These are phyloP conservation scores for Acanthornis magna DNA, from an alignment of 2,797 vertebrate species.

Conservation along the genomic window DNA sequence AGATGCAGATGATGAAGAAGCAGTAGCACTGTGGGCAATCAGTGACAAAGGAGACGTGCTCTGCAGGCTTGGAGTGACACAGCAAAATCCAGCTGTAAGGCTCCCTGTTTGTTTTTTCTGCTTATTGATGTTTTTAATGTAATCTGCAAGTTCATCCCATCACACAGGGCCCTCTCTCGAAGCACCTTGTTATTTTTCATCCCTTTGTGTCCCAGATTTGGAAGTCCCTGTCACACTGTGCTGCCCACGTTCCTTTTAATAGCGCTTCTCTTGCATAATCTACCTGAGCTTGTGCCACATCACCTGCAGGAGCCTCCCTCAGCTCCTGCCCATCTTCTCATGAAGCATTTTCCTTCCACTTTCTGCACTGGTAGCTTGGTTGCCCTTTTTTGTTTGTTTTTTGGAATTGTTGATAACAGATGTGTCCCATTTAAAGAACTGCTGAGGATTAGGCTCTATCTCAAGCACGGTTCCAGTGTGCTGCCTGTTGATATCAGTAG, in stretches of 20 bases:
- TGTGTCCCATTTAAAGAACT: background rate
- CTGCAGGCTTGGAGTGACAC: slow-evolving; percentile 88
- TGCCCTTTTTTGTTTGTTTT: background rate
- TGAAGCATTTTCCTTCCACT: background rate
- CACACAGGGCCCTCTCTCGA: background rate
- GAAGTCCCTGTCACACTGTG: background rate
- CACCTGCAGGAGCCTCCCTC: background rate
- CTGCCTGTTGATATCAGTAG: background rate
- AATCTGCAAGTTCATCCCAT: background rate
- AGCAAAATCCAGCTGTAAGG: slow-evolving; percentile 87
- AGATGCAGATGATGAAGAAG: slow-evolving; percentile 66
- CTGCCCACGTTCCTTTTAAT: background rate
- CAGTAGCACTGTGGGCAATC: slow-evolving; percentile 90
- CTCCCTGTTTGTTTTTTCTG: background rate
- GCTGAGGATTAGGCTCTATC: background rate
- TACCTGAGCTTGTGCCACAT: background rate
- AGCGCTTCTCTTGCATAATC: background rate
- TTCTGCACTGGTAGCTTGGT: background rate
- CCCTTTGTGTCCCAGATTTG: background rate
- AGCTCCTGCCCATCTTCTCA: background rate
- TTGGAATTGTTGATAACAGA: background rate
- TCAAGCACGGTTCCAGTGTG: background rate
- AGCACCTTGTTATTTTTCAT: background rate
- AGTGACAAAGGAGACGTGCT: slow-evolving; percentile 97
- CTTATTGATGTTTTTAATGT: background rate